Evolutionary conservation across 2,888 invertebrate genomes (phyloP), one percentile per base, ranked within the genome.

Genomic region (Temnothorax unifasciatus): DNA sequence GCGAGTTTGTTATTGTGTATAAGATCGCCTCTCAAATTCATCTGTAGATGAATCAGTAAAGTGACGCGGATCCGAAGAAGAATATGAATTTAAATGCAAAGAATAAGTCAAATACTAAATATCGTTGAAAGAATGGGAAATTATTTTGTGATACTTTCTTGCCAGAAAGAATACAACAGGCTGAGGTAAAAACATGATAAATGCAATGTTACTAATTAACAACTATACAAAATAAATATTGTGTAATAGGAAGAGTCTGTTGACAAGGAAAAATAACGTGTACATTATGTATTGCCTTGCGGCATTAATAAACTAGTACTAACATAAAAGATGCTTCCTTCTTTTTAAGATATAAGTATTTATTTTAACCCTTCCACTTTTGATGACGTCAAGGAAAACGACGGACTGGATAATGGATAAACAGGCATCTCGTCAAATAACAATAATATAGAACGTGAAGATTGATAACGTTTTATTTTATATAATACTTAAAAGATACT

Each of bases 101-200:
- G 89, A 87, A 85, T 90, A 90, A 87, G 89, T 90, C 89, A 92
- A 92, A 92, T 93, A 93, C 90, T 93, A 93, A 94, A 93, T 93
- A 94, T 92, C 93, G 93, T 94, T 93, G 93, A 93, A 93, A 93
- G 91, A 93, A 92, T 93, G 93, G 92, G 92, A 93, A 95, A 94
- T 93, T 94, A 94, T 94, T 94, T 94, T 95, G 94, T 94, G 94
- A 94, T 94, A 94, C 94, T 94, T 94, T 94, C 94, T 94, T 94
- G 94, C 92, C 93, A 93, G 93, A 94, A 94, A 94, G 94, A 94
- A 94, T 94, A 94, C 94, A 94, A 94, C 93, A 93, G 93, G 93
- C 94, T 94, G 92, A 92, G 84, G 61, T 89, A 90, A 91, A 91
- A 91, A 91, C 93, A 92, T 90, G 91, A 91, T 91, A 91, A 93